A percentile compares a stretch with the other conserved stretches of the same genome.
Evolutionary conservation across 2,888 invertebrate species (phyloP).

Genomic region (Hyposoter dolosus): DNA sequence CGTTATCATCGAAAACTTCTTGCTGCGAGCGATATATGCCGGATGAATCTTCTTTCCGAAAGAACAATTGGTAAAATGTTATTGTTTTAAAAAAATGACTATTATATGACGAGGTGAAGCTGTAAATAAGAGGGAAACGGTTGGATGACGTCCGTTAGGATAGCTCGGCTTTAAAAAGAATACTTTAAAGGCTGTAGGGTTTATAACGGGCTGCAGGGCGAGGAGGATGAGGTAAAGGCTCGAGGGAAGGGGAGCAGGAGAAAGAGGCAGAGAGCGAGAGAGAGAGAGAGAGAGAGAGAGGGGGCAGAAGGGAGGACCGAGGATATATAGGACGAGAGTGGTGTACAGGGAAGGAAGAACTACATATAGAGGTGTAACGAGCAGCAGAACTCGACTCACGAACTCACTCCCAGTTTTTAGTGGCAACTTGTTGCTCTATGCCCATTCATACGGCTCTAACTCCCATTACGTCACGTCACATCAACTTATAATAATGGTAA

Average conservation of each 20-base stretch:
- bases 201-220: conserved; percentile 81
- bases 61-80: background rate
- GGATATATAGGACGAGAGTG: conserved; percentile 78
- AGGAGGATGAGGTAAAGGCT: conserved; percentile 43
- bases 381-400: conserved; percentile 84
- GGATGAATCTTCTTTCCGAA: background rate
- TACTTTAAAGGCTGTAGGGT: conserved; percentile 85
- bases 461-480: conserved; percentile 85
- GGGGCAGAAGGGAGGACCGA: conserved; percentile 31
- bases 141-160: conserved; percentile 82
- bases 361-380: conserved; percentile 85
- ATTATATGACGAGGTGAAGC: background rate
- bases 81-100: background rate
- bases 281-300: background rate
- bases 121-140: conserved; percentile 76
- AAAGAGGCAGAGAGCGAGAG: conserved; percentile 4
- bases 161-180: conserved; percentile 85
- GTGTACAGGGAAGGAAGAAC: conserved; percentile 83
- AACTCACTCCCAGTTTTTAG: conserved; percentile 85
- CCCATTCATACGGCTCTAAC: conserved; percentile 85
- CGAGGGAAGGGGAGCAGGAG: conserved; percentile 1
- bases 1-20: background rate
- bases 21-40: background rate
- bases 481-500: conserved; percentile 85
- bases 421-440: conserved; percentile 85